A percentile compares a stretch with the other conserved stretches of the same genome.
These are phyloP conservation scores for Cynopterus brachyotis DNA, from an alignment of 2,113 vertebrate species.

Conservation along the genomic window DNA sequence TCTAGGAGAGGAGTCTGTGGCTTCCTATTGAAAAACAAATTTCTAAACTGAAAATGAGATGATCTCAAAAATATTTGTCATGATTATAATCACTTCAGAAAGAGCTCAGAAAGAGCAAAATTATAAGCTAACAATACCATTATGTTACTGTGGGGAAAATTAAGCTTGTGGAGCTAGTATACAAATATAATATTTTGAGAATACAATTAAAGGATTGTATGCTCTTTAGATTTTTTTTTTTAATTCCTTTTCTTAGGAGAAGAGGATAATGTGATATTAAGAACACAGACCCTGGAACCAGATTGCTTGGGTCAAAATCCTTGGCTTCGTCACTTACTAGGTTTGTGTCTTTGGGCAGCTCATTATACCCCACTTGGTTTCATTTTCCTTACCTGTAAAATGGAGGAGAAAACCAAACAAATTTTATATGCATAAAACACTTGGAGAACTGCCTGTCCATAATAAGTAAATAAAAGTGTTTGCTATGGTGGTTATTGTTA, in stretches of 20 bases:
- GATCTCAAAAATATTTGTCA: slow-evolving; percentile 2
- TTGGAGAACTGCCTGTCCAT: not conserved
- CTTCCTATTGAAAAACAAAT: not conserved
- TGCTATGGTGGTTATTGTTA: not conserved
- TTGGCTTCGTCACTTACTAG: not conserved
- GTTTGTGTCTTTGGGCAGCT: not conserved
- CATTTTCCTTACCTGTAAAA: not conserved
- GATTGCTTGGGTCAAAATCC: not conserved
- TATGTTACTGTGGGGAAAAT: not conserved
- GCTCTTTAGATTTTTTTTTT: not conserved
- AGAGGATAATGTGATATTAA: not conserved
- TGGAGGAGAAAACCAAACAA: not conserved
- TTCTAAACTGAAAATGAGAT: not conserved
- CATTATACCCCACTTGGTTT: not conserved
- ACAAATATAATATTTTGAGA: not conserved
- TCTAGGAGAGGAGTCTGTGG: not conserved
- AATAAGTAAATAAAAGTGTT: not conserved
- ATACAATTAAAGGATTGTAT: not conserved
- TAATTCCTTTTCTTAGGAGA: not conserved
- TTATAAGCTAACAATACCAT: slow-evolving; percentile 1
- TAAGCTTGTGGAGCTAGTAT: not conserved
- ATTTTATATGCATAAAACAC: not conserved
- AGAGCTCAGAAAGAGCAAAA: not conserved
- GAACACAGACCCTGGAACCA: not conserved
- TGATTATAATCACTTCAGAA: not conserved